Evolutionary conservation across 2,888 invertebrate species (phyloP), one percentile per base, ranked within the genome.

Genomic region (Spialia ferax): DNA sequence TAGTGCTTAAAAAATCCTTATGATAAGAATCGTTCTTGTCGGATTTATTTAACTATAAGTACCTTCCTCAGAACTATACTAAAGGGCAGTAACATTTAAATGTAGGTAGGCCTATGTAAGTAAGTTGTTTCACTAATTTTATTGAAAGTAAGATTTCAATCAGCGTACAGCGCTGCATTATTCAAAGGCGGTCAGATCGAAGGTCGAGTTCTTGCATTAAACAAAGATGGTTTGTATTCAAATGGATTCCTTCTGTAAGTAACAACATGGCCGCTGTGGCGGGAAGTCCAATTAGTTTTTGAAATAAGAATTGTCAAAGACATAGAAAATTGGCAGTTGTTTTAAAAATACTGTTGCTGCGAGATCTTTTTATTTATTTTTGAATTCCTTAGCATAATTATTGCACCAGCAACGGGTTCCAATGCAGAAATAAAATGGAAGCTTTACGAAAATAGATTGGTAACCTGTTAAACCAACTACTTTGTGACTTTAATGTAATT

Each of bases 171-270:
- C 70, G 64, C 72, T 78, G 74, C 76, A 77, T 75, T 77, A 79
- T 79, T 79, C 77, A 77, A 73, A 69, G 64, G 61, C 66, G 69
- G 71, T 72, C 72, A 57, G 56, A 54, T 18, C 55, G 76, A 78
- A 79, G 78, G 79, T 73, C 74, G 70, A 20, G 62, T 20, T 56
- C 67, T 52, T 67, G 70, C 59, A 54, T 70, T 42, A 54, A 65
- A 72, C 71, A 73, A 73, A 71, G 69, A 73, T 68, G 70, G 73
- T 78, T 79, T 76, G 75, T 77, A 78, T 77, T 75, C 74, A 69
- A 70, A 70, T 71, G 52, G 67, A 68, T 57, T 66, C 62, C 59
- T 38, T 68, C 61, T 66, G 52, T 63, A 45, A 68, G 66, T 29
- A 66, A 65, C 57, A 59, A 64, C 29, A 45, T 48, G 23, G 32